Evolutionary conservation across 2,888 invertebrate genomes (phyloP).

Genomic region (Platycheirus rosarum): DNA sequence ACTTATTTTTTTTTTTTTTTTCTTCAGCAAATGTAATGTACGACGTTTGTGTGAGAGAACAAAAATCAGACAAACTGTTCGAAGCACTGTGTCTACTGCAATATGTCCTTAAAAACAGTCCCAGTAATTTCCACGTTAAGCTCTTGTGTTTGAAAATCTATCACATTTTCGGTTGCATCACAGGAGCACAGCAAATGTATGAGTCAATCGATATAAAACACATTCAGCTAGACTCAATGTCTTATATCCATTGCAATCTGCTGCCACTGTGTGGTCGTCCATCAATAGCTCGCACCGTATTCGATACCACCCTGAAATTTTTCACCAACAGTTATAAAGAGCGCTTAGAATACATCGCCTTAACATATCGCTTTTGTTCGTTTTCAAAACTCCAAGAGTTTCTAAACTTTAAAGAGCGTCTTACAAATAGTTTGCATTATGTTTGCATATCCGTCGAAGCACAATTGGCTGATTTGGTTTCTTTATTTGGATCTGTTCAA

Average conservation of each 20-base stretch:
- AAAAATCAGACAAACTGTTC: conserved; percentile 84
- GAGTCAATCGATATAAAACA: conserved; percentile 94
- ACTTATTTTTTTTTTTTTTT: background rate
- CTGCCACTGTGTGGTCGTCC: conserved; percentile 89
- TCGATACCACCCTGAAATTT: conserved; percentile 91
- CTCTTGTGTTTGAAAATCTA: conserved; percentile 92
- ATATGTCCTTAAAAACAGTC: conserved; percentile 88
- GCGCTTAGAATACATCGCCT: conserved; percentile 94
- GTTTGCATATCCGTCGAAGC: conserved; percentile 87
- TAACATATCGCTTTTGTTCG: conserved; percentile 96
- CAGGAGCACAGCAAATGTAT: conserved; percentile 89
- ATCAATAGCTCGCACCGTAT: conserved; percentile 87
- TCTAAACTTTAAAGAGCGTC: conserved; percentile 90
- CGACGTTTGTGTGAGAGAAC: conserved; percentile 84
- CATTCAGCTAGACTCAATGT: conserved; percentile 95
- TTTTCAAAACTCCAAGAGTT: conserved; percentile 96
- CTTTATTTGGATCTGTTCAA: conserved; percentile 80
- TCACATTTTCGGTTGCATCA: conserved; percentile 88
- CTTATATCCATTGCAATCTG: conserved; percentile 91
- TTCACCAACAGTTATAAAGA: conserved; percentile 95
- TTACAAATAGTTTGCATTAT: conserved; percentile 92
- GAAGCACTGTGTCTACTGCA: conserved; percentile 89
- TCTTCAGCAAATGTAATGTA: conserved; percentile 82
- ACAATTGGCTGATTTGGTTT: conserved; percentile 87
- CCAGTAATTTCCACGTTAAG: conserved; percentile 95